phyloP scores from a whole-genome alignment of 2,888 invertebrate genomes.

The Hemicrepidius hirtus region DNA sequence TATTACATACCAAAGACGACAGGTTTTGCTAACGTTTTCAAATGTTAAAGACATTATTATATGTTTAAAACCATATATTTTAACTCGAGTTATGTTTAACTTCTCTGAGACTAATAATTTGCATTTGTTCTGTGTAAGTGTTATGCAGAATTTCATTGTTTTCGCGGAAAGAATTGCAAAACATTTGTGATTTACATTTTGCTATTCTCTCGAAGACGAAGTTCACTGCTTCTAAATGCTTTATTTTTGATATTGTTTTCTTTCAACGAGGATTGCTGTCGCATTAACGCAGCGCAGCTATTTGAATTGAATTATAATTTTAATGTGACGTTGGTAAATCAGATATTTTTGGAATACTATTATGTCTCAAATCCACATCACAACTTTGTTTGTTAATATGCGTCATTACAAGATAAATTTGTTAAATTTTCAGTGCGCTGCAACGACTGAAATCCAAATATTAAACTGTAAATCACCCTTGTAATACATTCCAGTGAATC shows the following conservation, averaged over 20 bases:
- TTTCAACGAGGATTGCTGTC: background rate
- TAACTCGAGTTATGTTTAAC: conserved; percentile 17
- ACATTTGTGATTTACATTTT: conserved; percentile 37
- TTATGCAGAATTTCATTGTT: conserved; percentile 45
- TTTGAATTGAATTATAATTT: too few species aligned
- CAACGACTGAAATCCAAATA: too few species aligned
- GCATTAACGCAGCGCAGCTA: background rate
- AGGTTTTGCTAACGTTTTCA: background rate
- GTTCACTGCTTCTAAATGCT: conserved; percentile 31
- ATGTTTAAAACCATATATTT: conserved; percentile 11
- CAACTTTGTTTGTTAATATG: too few species aligned
- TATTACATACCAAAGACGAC: background rate
- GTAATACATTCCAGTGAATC: too few species aligned
- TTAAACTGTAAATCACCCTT: too few species aligned
- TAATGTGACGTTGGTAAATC: too few species aligned
- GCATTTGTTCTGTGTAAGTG: conserved; percentile 38
- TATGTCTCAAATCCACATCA: too few species aligned
- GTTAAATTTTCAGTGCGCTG: too few species aligned
- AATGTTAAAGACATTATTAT: conserved; percentile 6
- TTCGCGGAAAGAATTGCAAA: conserved; percentile 47
- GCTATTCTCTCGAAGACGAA: conserved; percentile 29
- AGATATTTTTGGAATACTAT: background rate
- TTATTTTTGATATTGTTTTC: conserved; percentile 15
- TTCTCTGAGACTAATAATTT: conserved; percentile 34
- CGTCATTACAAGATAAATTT: too few species aligned